Evolutionary conservation across 2,888 invertebrate genomes (phyloP), one percentile per base, ranked within the genome.

Genomic region (Bellardia bayeri): DNA sequence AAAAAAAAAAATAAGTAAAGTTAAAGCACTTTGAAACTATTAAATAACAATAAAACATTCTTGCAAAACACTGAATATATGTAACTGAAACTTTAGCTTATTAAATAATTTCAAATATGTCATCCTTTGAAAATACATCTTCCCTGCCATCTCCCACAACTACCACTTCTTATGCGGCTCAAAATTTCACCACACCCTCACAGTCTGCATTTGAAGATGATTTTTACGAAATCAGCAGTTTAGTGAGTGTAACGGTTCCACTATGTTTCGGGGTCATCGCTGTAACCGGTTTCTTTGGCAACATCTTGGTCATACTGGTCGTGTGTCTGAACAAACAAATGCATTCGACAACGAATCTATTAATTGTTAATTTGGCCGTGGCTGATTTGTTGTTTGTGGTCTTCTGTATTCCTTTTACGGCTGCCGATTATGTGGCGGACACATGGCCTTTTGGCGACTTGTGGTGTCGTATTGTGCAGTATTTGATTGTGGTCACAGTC

Each of bases 381-480:
- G 98, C 98, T 42, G 98, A 98, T 93, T 94, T 98, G 14, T 95
- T 98, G 40, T 98, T 98, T 93, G 97, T 98, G 13, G 95, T 98
- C 66, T 97, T 98, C 94, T 98, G 98, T 94, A 97, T 98, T 49
- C 98, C 98, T 0, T 98, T 98, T 93, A 98, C 98, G 0, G 98
- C 98, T 0, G 96, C 97, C 51, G 97, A 97, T 91, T 98, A 98
- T 92, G 96, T 97, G 0, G 94, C 97, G 90, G 95, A 96, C 1
- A 95, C 95, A 90, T 99, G 98, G 98, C 97, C 98, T 0, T 98
- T 98, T 91, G 98, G 98, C 2, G 95, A 96, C 89, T 94, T 96
- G 90, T 98, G 97, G 96, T 98, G 98, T 94, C 97, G 97, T 93
- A 96, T 97, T 33, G 97, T 98, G 1, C 98, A 98, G 92, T 98